Evolutionary conservation across 2,797 vertebrate species (phyloP), one percentile per base, ranked within the genome.

Genomic region (Sebastes melanostomus): DNA sequence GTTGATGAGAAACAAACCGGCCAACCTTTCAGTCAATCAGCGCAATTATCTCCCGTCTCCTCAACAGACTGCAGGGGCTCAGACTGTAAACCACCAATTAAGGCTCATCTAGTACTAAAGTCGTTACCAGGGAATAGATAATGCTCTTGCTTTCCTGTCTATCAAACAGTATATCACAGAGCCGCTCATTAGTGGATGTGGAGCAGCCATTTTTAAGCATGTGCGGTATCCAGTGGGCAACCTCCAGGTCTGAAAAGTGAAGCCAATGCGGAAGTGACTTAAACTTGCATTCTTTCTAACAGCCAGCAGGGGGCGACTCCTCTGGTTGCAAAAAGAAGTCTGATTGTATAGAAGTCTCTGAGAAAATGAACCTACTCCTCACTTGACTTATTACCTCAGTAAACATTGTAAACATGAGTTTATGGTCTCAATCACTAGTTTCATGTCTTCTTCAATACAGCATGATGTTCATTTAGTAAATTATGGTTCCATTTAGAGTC

Each of bases 41-140:
- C 5, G 66, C 77, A 89, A 89, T 88, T 83, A 88, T 62, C 78
- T 73, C 65, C 67, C 16, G 18, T 66, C 63, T 72, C 63, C 30
- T 68, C 66, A 34, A 69, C 69, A 61, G 42, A 66, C 68, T 75
- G 61, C 25, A 10, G 42, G 18, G 60, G 69, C 68, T 72, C 67
- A 72, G 84, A 77, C 80, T 65, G 38, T 55, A 80, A 88, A 88
- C 76, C 80, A 70, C 72, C 85, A 86, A 89, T 89, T 91, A 87
- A 77, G 75, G 36, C 72, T 74, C 36, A 78, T 86, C 46, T 77
- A 68, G 50, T 3, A 50, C 52, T 69, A 9, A 86, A 86, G 72
- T 71, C 60, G 29, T 76, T 81, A 78, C 63, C 1, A 32, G 87
- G 84, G 86, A 86, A 86, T 79, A 78, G 67, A 76, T 82, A 72